These are phyloP conservation scores for Styela plicata DNA, from an alignment of 23 tunicate species.

Conservation along the genomic window DNA sequence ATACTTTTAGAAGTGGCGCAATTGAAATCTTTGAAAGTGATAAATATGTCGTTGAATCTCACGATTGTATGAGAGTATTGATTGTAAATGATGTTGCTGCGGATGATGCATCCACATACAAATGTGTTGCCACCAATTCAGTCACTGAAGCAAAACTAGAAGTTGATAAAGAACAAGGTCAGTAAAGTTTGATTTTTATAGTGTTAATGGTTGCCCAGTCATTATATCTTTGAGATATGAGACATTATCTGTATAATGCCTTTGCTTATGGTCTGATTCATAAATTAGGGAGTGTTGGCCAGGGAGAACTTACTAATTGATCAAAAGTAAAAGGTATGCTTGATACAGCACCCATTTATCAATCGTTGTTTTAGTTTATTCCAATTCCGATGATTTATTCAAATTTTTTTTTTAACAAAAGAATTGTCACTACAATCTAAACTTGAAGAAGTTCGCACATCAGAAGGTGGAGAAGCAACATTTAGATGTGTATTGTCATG, in stretches of 20 bases:
- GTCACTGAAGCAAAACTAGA: constrained; percentile 57
- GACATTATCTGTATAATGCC: too few relatives aligned
- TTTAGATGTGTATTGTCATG: constrained; percentile 48
- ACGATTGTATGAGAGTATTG: constrained; percentile 35
- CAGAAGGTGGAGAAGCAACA: constrained; percentile 54
- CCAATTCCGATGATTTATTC: not conserved
- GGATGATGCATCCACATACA: constrained; percentile 63
- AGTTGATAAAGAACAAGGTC: constrained; percentile 44
- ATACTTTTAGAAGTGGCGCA: constrained; percentile 45
- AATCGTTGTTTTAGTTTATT: too few relatives aligned
- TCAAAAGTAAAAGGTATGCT: too few relatives aligned
- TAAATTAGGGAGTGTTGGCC: too few relatives aligned
- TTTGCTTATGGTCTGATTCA: too few relatives aligned
- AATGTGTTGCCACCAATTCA: constrained; percentile 51
- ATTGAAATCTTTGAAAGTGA: constrained; percentile 21
- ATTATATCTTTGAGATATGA: too few relatives aligned
- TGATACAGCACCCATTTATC: too few relatives aligned
- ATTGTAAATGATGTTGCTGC: constrained; percentile 47
- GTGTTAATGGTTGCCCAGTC: too few relatives aligned
- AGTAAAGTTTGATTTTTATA: too few relatives aligned
- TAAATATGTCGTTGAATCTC: constrained; percentile 53
- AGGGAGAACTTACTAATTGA: too few relatives aligned
- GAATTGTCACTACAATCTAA: too few relatives aligned
- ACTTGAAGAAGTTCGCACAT: constrained; percentile 36
- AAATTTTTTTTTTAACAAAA: not conserved